Evolutionary conservation across 1,140 invertebrate genomes (phyloP).

Genomic region (Yoshiicerus persimilis): DNA sequence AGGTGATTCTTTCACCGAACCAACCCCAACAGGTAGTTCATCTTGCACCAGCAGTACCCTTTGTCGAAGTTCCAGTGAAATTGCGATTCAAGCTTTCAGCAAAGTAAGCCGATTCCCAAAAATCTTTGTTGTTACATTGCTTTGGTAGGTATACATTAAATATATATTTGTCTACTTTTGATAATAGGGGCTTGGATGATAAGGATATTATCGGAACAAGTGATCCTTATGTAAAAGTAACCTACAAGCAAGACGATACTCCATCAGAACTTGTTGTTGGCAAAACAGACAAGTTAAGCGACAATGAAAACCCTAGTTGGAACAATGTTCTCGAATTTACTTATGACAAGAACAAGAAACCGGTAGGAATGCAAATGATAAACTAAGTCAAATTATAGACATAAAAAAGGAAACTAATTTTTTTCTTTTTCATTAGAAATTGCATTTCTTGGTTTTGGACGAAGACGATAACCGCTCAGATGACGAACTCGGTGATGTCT

Average conservation of each 20-base stretch:
- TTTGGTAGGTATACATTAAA: background rate
- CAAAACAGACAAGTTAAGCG: slow-evolving; percentile 24
- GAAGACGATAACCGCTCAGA: slow-evolving; percentile 42
- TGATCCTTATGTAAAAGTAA: slow-evolving; percentile 42
- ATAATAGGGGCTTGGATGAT: slow-evolving; percentile 23
- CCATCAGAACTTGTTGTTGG: slow-evolving; percentile 27
- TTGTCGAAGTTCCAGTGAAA: background rate
- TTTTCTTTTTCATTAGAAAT: slow-evolving; percentile 28
- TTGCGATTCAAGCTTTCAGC: slow-evolving; percentile 43
- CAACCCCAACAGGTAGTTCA: background rate
- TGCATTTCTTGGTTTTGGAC: slow-evolving; percentile 42
- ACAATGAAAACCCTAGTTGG: slow-evolving; percentile 43
- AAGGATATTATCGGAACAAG: slow-evolving; percentile 38
- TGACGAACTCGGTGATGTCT: slow-evolving; percentile 40
- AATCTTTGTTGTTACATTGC: background rate
- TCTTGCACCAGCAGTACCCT: background rate
- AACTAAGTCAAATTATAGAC: background rate
- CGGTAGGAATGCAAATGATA: slow-evolving; percentile 4
- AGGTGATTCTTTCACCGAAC: background rate
- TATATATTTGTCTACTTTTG: background rate
- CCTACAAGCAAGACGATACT: slow-evolving; percentile 28
- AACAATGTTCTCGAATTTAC: slow-evolving; percentile 38
- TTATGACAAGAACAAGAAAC: slow-evolving; percentile 32
- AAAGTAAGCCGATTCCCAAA: background rate
- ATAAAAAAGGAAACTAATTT: background rate